Conservation (phyloP, 2,797 vertebrate genomes). For the Varecia variegata region DNA sequence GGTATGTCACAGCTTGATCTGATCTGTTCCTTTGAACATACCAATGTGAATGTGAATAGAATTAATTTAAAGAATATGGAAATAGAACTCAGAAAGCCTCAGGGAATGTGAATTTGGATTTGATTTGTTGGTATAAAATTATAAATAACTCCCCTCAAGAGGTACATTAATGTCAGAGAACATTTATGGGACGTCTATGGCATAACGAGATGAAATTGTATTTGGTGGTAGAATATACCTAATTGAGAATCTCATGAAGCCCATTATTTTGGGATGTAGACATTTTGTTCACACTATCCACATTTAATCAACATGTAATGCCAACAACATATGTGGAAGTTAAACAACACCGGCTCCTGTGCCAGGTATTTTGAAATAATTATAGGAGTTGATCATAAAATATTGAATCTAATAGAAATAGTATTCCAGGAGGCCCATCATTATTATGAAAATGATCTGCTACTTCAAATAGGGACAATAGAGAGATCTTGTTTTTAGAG, state of each 20-base stretch:
- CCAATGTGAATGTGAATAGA: background rate
- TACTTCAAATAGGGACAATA: background rate
- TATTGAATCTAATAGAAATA: background rate
- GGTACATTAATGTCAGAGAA: background rate
- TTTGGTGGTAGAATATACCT: background rate
- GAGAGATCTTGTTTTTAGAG: background rate
- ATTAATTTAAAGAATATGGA: background rate
- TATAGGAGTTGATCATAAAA: background rate
- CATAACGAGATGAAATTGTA: background rate
- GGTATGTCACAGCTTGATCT: background rate
- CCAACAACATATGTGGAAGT: background rate
- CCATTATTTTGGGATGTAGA: background rate
- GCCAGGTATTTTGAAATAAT: background rate
- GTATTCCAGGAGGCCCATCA: background rate
- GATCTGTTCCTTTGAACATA: slow-evolving; percentile 1
- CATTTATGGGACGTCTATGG: background rate
- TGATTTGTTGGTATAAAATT: background rate
- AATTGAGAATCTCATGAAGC: background rate
- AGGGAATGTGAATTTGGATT: background rate
- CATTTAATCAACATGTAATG: background rate
- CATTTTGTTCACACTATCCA: background rate
- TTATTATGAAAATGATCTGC: background rate
- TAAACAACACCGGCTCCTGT: background rate
- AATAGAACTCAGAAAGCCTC: background rate
- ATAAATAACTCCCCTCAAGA: background rate